Evolutionary conservation across 2,113 vertebrate genomes (phyloP), one percentile per base, ranked within the genome.

Genomic region (Ochotona curzoniae): DNA sequence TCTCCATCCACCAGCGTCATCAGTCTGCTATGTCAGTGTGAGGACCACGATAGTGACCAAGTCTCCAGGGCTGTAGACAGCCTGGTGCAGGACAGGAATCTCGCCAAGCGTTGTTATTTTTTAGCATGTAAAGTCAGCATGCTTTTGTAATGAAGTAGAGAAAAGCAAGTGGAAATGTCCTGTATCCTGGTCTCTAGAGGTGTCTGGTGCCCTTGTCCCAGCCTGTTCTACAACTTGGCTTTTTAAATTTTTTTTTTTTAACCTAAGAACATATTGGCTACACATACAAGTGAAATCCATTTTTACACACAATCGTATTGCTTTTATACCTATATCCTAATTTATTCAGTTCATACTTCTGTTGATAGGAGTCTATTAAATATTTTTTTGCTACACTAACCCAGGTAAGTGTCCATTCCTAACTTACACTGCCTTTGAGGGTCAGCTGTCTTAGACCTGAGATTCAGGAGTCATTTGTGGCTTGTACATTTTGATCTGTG

Each of bases 41-140:
- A 20, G 30, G 30, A 51, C 7, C 23, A 17, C 12, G 2, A 0
- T 25, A 5, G 57, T 7, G 71, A 66, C 9, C 2, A 12, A 1
- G 9, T n/a, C n/a, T 60, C 20, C 28, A 71, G 3, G 63, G 47
- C 57, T 21, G 38, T 1, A 11, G 32, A 13, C 26, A 3, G 25
- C 15, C 74, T 88, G 84, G 61, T 63, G 79, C n/a, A 54, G 0
- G 21, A 44, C 54, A 63, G 6, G 28, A 28, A 78, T 92, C 49
- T 89, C 20, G 44, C 47, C 73, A 47, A 82, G 35, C 18, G 73
- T 35, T 23, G 38, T 70, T 54, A 30, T 35, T 66, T 63, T 66
- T 82, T 54, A n/a, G 30, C 79, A 90, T 80, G 32, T 71, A 23
- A 79, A 26, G 2, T 64, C 51, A 86, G 75, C 18, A 1, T 66